Evolutionary conservation across 2,113 vertebrate genomes (phyloP), one percentile per base, ranked within the genome.

Genomic region (Pyrgilauda ruficollis): DNA sequence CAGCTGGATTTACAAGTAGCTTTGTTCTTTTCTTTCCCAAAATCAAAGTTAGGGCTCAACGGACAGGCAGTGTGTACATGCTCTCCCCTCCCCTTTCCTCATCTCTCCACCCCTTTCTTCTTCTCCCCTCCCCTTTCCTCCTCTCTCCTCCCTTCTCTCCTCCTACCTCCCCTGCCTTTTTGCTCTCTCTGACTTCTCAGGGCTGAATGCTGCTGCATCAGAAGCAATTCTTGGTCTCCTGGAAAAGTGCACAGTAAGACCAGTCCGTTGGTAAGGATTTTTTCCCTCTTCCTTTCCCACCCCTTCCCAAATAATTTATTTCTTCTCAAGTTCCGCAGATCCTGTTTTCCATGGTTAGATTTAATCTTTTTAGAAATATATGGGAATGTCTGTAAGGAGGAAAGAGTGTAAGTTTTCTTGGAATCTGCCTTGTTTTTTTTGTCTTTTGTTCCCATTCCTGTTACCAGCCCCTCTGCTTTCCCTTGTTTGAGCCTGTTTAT

Each of bases 221-320:
- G 62, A 85, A 93, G 74, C 92, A 87, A 92, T 96, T 97, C 74
- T 78, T 94, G 90, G 26, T 96, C 95, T 96, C 66, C 84, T 96
- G 95, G 91, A 90, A 89, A 92, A 96, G 95, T 72, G 93, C 94
- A 95, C 66, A 87, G 91, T 94, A 95, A 90, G 90, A 49, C 81
- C 82, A 81, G 68, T 74, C 76, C 58, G 33, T 37, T 92, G 84
- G 97, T 96, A 97, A 97, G 97, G 97, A 63, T 58, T 76, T 81
- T 84, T 68, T 84, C 50, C 81, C 62, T 61, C 52, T 93, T 94
- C 63, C 37, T 88, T 93, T 83, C 55, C 61, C 31, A 41, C 12
- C 39, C 17, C 10, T 80, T 77, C 41, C 24, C 49, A 50, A 62
- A 70, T 77, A 79, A 78, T 73, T 64, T 46, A 35, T 75, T 89